Conservation (phyloP, 30 jellyfish, hydroid and myxozoan species). For the Cassiopea xamachana region DNA sequence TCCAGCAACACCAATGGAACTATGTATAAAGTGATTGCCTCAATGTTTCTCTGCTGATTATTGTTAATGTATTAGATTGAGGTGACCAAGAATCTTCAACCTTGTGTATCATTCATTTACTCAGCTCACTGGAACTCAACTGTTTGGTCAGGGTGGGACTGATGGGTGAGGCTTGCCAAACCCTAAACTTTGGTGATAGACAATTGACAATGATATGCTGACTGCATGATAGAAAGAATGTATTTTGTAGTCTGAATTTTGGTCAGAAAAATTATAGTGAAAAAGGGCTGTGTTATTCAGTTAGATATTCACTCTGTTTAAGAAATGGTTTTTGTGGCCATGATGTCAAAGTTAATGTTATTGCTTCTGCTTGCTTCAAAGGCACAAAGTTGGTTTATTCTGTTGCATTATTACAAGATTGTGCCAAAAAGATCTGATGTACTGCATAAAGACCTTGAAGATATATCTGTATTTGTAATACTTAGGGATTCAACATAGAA, state of each 20-base stretch:
- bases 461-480: neutral
- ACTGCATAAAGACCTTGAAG: constrained; percentile 30
- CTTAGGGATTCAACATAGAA: neutral
- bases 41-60: too few species aligned
- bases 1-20: too few species aligned
- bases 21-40: too few species aligned
- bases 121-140: too few species aligned
- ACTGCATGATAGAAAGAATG: too few species aligned
- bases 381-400: constrained; percentile 43
- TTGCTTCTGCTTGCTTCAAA: constrained; percentile 42
- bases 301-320: neutral
- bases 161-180: too few species aligned
- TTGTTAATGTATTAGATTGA: too few species aligned
- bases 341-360: neutral
- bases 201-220: too few species aligned
- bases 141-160: too few species aligned
- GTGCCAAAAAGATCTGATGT: constrained; percentile 34
- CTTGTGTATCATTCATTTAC: too few species aligned
- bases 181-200: too few species aligned
- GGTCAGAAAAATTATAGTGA: neutral
- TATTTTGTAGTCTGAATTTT: neutral
- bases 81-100: too few species aligned
- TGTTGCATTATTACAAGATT: constrained; percentile 10
- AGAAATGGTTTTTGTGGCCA: neutral
- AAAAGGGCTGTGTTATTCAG: neutral